These are phyloP conservation scores for Apotomis turbidana DNA, from an alignment of 2,888 invertebrate species.

Conservation along the genomic window DNA sequence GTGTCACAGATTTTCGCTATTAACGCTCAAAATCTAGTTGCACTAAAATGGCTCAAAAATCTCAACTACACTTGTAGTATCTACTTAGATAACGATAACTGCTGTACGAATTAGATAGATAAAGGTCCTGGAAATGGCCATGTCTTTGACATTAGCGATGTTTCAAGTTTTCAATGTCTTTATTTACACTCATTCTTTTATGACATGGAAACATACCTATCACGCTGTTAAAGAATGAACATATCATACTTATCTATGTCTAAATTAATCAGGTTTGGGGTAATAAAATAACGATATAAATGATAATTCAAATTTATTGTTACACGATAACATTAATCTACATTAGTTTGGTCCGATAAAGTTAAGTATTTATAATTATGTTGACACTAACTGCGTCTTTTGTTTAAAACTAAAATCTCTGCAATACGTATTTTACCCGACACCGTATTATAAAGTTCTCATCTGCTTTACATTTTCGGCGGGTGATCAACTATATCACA, in stretches of 20 bases:
- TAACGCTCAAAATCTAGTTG: too few species aligned
- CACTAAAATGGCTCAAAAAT: too few species aligned
- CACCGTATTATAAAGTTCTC: constrained; percentile 62
- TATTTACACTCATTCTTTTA: background rate
- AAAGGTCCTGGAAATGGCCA: too few species aligned
- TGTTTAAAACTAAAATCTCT: constrained; percentile 50
- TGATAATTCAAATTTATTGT: constrained; percentile 70
- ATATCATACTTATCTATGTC: background rate
- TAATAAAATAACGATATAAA: constrained; percentile 52
- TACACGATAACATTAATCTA: constrained; percentile 61
- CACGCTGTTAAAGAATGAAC: background rate
- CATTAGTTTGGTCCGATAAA: constrained; percentile 78
- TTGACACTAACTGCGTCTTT: constrained; percentile 71
- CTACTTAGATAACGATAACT: too few species aligned
- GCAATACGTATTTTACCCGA: constrained; percentile 55
- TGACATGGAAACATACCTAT: background rate
- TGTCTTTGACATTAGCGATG: too few species aligned
- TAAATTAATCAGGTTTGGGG: constrained; percentile 22
- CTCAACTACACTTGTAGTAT: too few species aligned
- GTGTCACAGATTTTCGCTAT: too few species aligned
- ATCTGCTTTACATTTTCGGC: constrained; percentile 60
- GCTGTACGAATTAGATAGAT: too few species aligned
- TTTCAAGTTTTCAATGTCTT: too few species aligned
- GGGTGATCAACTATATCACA: constrained; percentile 61
- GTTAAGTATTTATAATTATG: constrained; percentile 54